Percentiles rank a stretch among this genome's conserved stretches.
Conservation (phyloP, 2,888 invertebrate species). For the Perithous albicinctus region DNA sequence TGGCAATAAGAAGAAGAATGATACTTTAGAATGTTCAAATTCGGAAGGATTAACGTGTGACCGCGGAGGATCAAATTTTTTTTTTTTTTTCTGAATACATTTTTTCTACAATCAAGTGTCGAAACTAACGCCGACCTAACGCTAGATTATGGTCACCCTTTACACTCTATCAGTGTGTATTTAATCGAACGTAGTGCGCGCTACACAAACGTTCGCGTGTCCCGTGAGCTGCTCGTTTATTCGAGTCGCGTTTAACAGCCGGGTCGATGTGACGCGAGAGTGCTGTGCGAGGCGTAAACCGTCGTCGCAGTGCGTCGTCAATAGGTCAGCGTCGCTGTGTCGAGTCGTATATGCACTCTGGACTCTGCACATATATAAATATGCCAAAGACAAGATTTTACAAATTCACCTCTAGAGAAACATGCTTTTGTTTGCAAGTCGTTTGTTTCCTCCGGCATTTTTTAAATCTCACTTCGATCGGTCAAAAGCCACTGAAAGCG, state of each 20-base stretch:
- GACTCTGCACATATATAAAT: background rate
- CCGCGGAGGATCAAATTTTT: no score
- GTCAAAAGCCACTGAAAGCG: background rate
- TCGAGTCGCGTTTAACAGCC: conserved; percentile 59
- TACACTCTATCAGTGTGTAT: conserved; percentile 19
- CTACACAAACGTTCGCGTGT: conserved; percentile 48
- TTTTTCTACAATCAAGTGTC: background rate
- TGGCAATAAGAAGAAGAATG: no score
- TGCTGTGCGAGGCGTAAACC: conserved; percentile 44
- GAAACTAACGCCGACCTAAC: background rate
- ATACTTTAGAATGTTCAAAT: no score
- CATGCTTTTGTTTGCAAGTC: background rate
- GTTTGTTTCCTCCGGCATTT: background rate
- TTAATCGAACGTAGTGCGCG: conserved; percentile 37
- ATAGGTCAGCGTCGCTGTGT: conserved; percentile 51
- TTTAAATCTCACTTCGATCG: background rate
- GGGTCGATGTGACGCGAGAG: conserved; percentile 52
- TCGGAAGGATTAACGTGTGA: no score
- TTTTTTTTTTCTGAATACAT: background rate
- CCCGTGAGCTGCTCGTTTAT: conserved; percentile 52
- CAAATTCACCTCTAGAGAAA: background rate
- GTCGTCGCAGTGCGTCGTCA: conserved; percentile 47
- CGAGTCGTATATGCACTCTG: conserved; percentile 13
- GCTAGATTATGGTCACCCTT: conserved; percentile 28
- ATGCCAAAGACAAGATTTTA: background rate